Conservation (phyloP, 1,140 invertebrate species). For the Brachionus calyciflorus region DNA sequence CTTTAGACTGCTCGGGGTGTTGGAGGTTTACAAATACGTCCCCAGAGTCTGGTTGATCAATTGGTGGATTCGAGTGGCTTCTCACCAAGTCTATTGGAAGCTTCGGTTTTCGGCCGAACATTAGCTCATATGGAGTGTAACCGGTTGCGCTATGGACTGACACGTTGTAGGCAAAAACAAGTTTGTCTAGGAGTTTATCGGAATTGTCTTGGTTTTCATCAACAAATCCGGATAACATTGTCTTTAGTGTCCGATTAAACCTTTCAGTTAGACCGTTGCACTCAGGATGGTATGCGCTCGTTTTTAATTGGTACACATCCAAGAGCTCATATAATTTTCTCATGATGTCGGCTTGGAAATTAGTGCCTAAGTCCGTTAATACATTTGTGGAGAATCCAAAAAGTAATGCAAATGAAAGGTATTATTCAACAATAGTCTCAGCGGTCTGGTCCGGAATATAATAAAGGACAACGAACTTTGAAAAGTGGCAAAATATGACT, state of each 20-base stretch:
- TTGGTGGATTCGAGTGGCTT: too few relatives aligned
- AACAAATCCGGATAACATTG: neutral
- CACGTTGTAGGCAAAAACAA: slow-evolving; percentile 7
- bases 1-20: too few relatives aligned
- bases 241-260: slow-evolving; percentile 18
- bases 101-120: too few relatives aligned
- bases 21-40: too few relatives aligned
- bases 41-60: too few relatives aligned
- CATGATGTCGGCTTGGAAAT: slow-evolving; percentile 49
- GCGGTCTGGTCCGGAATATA: slow-evolving; percentile 57
- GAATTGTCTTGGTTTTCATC: slow-evolving; percentile 3
- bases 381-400: slow-evolving; percentile 56
- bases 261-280: slow-evolving; percentile 24
- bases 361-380: slow-evolving; percentile 55
- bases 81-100: too few relatives aligned
- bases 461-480: slow-evolving; percentile 56
- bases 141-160: too few relatives aligned
- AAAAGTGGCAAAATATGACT: slow-evolving; percentile 57
- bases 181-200: neutral
- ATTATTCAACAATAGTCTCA: slow-evolving; percentile 52
- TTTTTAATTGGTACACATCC: slow-evolving; percentile 46
- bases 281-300: slow-evolving; percentile 10
- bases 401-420: slow-evolving; percentile 53
- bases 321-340: slow-evolving; percentile 49
- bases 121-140: too few relatives aligned